Percentiles rank a stretch among this genome's conserved stretches.
These are phyloP conservation scores for Hanleya hanleyi DNA, from an alignment of 2,888 invertebrate genomes.

Conservation along the genomic window DNA sequence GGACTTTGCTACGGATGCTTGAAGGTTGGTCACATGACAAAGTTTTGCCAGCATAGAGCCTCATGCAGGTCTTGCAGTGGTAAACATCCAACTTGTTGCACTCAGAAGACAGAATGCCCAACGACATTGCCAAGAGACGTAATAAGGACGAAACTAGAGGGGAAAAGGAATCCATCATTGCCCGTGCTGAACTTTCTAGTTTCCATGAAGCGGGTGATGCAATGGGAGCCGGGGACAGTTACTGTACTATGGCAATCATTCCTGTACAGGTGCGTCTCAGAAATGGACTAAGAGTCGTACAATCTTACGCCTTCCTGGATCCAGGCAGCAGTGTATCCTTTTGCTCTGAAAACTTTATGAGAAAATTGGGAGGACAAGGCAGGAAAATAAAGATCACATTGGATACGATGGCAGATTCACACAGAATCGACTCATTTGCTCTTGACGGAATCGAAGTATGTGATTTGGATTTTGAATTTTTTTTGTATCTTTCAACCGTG, in stretches of 20 bases:
- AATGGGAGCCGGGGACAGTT: conserved; percentile 7
- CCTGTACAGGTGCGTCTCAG: conserved; percentile 8
- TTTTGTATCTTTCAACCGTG: conserved; percentile 22
- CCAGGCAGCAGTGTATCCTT: conserved; percentile 21
- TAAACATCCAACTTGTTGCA: conserved; percentile 9
- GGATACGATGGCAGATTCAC: conserved; percentile 5
- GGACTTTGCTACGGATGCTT: conserved; percentile 19
- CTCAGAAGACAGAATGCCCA: too few relatives aligned
- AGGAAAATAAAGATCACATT: conserved; percentile 5
- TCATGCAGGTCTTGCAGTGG: neutral
- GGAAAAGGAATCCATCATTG: too few relatives aligned
- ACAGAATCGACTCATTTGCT: neutral
- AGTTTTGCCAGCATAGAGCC: neutral
- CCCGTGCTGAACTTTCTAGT: too few relatives aligned
- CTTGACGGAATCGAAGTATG: conserved; percentile 15
- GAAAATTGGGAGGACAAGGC: neutral
- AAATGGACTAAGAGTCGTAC: neutral
- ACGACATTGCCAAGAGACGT: too few relatives aligned
- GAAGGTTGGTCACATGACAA: neutral
- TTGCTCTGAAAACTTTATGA: conserved; percentile 13
- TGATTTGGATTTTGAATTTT: conserved; percentile 12
- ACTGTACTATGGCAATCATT: conserved; percentile 23
- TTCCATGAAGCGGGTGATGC: too few relatives aligned
- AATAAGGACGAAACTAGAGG: too few relatives aligned
- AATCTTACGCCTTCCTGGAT: conserved; percentile 19